Evolutionary conservation across 92 coral and sea anemone genomes (phyloP), one percentile per base, ranked within the genome.

Genomic region (Parazoanthus swiftii): DNA sequence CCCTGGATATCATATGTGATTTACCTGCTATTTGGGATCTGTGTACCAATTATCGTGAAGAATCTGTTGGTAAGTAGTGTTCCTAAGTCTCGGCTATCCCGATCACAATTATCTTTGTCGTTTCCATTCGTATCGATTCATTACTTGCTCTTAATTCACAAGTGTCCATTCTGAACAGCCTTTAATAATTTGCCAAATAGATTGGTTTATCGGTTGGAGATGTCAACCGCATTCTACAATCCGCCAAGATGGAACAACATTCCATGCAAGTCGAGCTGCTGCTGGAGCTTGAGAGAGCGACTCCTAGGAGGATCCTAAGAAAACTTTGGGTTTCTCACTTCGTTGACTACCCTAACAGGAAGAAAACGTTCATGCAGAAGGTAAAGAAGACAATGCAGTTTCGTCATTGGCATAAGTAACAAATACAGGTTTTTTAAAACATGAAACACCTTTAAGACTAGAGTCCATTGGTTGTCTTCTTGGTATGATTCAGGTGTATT

Each of bases 131-230:
- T 48, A 48, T 48, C 42, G 3, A 39, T 39, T 39, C 42, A 39
- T 39, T 39, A 58, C 21, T 13, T 58, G 66, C 11, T 5, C 51
- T 58, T 18, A 58, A 14, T 14, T 58, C 66, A 58, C 66, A 18
- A 6, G 70, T 39, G 36, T 80, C 35, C 6, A 16, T 43, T 21
- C 14, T 2, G 29, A 21, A 46, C 6, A 37, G 46, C 3, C 25
- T 4, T n/a, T 23, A 20, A n/a, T 2, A 50, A 10, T 54, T 84
- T 81, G 1, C 36, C 4, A 16, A 33, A 74, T 89, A 93, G 93
- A 95, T 95, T 78, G 98, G 98, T 90, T 86, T 95, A 25, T 95
- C 98, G 3, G 98, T 95, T 79, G 98, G 98, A 33, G 98, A 95
- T 89, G 96, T 95, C 26, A 95, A 95, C 73, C 91, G 98, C 50